Evolutionary conservation across 1,140 invertebrate genomes (phyloP), one percentile per base, ranked within the genome.

Genomic region (Tribolium madens): DNA sequence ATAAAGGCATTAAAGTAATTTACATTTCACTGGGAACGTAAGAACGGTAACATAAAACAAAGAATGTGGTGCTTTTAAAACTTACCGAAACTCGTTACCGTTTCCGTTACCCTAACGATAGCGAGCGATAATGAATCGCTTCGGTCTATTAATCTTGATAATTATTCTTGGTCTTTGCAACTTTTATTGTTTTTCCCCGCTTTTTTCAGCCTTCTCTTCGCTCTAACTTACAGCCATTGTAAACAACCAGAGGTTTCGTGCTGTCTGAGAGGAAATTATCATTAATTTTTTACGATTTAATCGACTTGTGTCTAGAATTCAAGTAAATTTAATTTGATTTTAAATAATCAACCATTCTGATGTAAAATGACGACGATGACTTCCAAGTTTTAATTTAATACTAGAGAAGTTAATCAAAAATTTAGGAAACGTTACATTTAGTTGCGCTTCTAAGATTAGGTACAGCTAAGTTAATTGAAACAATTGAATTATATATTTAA

Each of bases 111-210:
- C 50, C 57, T 60, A 70, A 75, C 52, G 57, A 75, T 60, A 75
- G 73, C 73, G 14, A 75, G 57, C 73, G 73, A 64, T 75, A 75
- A 75, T 75, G 73, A 75, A 75, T 75, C 33, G 73, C 57, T 53
- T 14, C 73, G 73, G 73, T 75, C 73, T 75, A 75, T 75, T 75
- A 75, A 75, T 75, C 73, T 75, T 75, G 73, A 75, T 75, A 75
- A 75, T 75, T 75, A 75, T 75, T 60, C 73, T 52, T 42, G 33
- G 52, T 75, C 57, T 12, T 75, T 64, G n/a, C 42, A 75, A 64
- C 73, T 75, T 75, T 75, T 75, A 75, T 75, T 75, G 73, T 75
- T 60, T 73, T 75, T 53, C 73, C 15, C 42, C 31, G 33, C 72
- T 33, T 42, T 75, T 75, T 70, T 75, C 17, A 60, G 7, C 18